These are phyloP conservation scores for Glyptemys insculpta DNA, from an alignment of 2,797 vertebrate genomes.

Conservation along the genomic window DNA sequence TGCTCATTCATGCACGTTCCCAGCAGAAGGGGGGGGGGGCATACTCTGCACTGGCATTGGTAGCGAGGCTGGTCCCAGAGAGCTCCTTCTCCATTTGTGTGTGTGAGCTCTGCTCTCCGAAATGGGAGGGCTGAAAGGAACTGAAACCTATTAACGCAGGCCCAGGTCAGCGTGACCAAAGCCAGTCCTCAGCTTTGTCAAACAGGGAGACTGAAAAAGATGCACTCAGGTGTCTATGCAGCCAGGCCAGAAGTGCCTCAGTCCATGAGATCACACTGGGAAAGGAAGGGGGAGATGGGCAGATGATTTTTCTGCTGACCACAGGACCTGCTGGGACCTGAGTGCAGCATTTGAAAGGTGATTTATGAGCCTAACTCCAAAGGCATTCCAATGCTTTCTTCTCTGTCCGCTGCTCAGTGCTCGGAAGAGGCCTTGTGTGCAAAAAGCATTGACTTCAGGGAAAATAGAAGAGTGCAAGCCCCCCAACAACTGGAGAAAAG, in stretches of 20 bases:
- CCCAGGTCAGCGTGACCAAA: background rate
- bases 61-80: background rate
- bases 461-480: conserved; percentile 11
- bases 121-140: background rate
- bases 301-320: background rate
- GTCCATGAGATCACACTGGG: accelerated
- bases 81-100: background rate
- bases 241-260: background rate
- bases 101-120: background rate
- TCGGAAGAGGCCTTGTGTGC: conserved; percentile 51
- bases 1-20: background rate
- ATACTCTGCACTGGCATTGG: background rate
- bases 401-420: conserved; percentile 12
- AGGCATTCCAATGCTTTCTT: conserved; percentile 54
- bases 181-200: background rate
- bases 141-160: background rate
- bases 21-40: background rate
- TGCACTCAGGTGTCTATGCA: background rate
- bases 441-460: conserved; percentile 56
- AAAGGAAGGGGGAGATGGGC: background rate
- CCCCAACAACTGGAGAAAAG: conserved; percentile 8
- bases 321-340: conserved; percentile 7
- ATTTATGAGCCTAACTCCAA: conserved; percentile 62
- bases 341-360: conserved; percentile 59
- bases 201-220: background rate